These are phyloP conservation scores for Danio jaintianensis DNA, from an alignment of 2,797 vertebrate genomes.

Conservation along the genomic window DNA sequence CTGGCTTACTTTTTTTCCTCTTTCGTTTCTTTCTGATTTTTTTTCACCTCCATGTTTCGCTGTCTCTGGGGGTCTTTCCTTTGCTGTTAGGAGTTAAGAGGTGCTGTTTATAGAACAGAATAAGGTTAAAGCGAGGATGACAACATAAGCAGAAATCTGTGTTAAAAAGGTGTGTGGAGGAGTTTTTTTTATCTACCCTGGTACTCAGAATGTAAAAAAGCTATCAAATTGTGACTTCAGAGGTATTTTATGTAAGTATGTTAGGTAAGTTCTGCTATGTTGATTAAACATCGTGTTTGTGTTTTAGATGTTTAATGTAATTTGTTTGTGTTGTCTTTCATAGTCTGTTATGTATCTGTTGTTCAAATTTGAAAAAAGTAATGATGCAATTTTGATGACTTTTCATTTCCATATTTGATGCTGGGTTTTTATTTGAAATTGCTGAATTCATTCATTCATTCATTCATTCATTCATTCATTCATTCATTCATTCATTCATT, in stretches of 20 bases:
- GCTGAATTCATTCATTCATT: no score
- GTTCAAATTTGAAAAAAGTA: neutral
- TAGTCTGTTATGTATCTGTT: neutral
- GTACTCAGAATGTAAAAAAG: neutral
- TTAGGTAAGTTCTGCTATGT: neutral
- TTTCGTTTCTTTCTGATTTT: constrained; percentile 24
- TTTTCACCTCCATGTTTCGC: constrained; percentile 32
- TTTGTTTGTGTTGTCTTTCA: neutral
- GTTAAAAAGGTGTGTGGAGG: constrained; percentile 7
- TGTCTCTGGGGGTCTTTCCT: constrained; percentile 41
- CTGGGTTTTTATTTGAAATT: no score
- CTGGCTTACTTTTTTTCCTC: neutral
- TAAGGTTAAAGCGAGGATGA: constrained; percentile 41
- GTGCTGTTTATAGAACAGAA: constrained; percentile 52
- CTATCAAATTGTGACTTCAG: constrained; percentile 15
- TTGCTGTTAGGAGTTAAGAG: constrained; percentile 39
- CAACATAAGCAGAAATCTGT: constrained; percentile 26
- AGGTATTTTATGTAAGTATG: constrained; percentile 11
- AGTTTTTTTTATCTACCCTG: neutral
- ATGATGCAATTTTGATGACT: neutral
- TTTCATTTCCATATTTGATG: neutral
- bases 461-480: no score
- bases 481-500: no score
- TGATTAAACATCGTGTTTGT: neutral
- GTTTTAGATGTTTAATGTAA: neutral